A percentile compares a stretch with the other conserved stretches of the same genome.
phyloP scores from a whole-genome alignment of 2,113 vertebrate genomes.

The Muscicapa adusta region DNA sequence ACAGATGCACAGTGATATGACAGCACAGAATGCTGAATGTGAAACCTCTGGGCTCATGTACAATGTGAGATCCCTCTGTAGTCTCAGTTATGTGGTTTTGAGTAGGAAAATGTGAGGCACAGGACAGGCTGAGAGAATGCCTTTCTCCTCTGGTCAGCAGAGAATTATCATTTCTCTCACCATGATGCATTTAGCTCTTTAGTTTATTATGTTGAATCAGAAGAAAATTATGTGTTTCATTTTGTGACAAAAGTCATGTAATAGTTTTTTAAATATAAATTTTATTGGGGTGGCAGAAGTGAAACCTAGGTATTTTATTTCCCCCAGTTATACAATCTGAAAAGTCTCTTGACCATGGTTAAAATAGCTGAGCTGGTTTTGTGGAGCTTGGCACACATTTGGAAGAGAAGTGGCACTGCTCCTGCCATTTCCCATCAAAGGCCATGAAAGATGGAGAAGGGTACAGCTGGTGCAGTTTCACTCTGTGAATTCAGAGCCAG shows the following conservation, averaged over 20 bases:
- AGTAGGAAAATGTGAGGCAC: not conserved
- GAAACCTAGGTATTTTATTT: not conserved
- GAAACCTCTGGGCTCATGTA: not conserved
- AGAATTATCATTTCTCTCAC: not conserved
- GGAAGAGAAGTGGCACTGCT: not conserved
- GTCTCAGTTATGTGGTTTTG: not conserved
- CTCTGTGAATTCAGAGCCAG: not conserved
- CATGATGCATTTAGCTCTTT: not conserved
- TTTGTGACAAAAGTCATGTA: not conserved
- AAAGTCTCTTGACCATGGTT: not conserved
- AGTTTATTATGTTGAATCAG: not conserved
- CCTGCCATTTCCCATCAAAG: not conserved
- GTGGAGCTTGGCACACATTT: rapidly evolving
- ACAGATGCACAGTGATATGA: not conserved
- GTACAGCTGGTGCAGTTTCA: not conserved
- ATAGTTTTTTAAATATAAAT: not conserved
- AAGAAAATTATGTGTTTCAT: not conserved
- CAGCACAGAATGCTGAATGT: not conserved
- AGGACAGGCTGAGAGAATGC: not conserved
- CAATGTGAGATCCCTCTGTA: not conserved
- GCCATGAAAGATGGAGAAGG: not conserved
- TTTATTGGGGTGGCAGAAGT: not conserved
- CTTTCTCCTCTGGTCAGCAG: not conserved
- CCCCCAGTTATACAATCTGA: not conserved
- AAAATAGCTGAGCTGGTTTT: not conserved